Conservation (phyloP, 2,888 invertebrate genomes). For the Drosophila mayaguana region DNA sequence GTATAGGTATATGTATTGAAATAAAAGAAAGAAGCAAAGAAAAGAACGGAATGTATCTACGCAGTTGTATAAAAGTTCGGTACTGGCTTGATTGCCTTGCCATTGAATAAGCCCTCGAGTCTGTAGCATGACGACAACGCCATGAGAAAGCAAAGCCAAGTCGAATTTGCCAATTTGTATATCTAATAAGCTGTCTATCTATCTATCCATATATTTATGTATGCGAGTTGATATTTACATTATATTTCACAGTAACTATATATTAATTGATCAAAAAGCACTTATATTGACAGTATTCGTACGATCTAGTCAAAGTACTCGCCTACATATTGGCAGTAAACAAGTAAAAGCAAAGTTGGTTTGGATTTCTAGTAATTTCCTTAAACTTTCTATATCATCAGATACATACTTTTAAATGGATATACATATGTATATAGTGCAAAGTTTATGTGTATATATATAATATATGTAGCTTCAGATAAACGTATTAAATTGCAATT, state of each 20-base stretch:
- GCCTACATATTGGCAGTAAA: not conserved
- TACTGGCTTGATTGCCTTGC: constrained; percentile 62
- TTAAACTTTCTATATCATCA: not conserved
- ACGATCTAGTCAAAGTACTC: not conserved
- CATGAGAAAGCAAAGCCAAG: constrained; percentile 26
- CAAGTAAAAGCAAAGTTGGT: no score
- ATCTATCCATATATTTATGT: not conserved
- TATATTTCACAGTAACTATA: no score
- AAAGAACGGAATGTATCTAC: constrained; percentile 62
- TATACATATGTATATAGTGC: no score
- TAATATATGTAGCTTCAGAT: no score
- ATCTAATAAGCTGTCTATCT: not conserved
- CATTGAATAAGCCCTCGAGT: constrained; percentile 47
- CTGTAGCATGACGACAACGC: constrained; percentile 26
- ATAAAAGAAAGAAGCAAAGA: not conserved
- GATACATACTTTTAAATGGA: not conserved
- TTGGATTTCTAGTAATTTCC: not conserved
- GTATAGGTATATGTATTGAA: constrained; percentile 8
- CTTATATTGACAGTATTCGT: no score
- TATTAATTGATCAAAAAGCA: no score
- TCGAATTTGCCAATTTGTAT: constrained; percentile 28
- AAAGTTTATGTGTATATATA: no score
- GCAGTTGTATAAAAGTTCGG: constrained; percentile 65
- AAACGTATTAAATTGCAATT: not conserved
- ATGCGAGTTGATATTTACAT: no score